Conservation (phyloP, 2,797 vertebrate genomes). For the Coregonus suidteri region DNA sequence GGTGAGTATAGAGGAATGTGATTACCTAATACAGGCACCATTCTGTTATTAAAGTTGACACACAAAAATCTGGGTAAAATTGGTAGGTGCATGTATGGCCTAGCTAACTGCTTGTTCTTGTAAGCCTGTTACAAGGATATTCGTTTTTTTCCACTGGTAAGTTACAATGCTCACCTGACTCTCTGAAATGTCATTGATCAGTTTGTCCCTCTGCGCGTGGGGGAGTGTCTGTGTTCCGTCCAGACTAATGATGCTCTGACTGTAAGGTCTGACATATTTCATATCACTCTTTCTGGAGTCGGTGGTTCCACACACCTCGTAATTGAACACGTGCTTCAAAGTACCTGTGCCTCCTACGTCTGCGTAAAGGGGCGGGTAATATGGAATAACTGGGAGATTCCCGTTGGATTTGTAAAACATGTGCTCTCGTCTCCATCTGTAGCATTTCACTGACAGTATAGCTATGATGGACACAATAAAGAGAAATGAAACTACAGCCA, state of each 20-base stretch:
- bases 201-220: slow-evolving; percentile 13
- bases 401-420: slow-evolving; percentile 65
- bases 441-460: slow-evolving; percentile 72
- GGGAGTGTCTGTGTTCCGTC: slow-evolving; percentile 41
- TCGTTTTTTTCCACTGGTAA: neutral
- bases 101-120: neutral
- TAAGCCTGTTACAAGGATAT: neutral
- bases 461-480: slow-evolving; percentile 70
- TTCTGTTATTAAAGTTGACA: neutral
- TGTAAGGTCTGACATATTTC: slow-evolving; percentile 57
- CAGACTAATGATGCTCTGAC: slow-evolving; percentile 54
- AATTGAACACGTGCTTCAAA: slow-evolving; percentile 71
- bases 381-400: slow-evolving; percentile 76
- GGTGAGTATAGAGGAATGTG: neutral
- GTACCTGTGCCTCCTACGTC: slow-evolving; percentile 69
- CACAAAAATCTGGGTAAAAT: neutral
- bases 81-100: neutral
- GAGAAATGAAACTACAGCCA: slow-evolving; percentile 71
- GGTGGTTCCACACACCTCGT: slow-evolving; percentile 73
- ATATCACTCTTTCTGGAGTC: slow-evolving; percentile 73
- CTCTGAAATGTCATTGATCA: neutral
- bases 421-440: slow-evolving; percentile 66
- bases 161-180: neutral
- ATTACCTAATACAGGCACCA: neutral
- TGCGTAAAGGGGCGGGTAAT: slow-evolving; percentile 72